Evolutionary conservation across 2,888 invertebrate genomes (phyloP), one percentile per base, ranked within the genome.

Genomic region (Orthonevra nobilis): DNA sequence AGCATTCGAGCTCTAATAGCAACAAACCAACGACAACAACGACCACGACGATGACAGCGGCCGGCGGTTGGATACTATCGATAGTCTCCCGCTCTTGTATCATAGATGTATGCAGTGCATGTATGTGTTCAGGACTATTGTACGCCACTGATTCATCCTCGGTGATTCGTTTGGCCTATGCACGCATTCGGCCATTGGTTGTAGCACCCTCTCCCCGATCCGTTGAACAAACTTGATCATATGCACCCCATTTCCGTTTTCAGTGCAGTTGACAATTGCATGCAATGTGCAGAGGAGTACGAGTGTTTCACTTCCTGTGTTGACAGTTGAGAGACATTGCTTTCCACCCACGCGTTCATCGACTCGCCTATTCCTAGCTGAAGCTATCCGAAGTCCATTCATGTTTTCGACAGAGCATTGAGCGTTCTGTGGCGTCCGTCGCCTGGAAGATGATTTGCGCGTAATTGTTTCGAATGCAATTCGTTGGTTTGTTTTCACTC

Each of bases 251-350:
- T 79, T 79, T 79, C 79, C 79, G 79, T 63, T 79, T 54, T 60
- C 56, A 68, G 48, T 79, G 72, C 79, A 79, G 56, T 23, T 68
- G 73, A 79, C 79, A 79, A 79, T 79, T 73, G 79, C 73, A 79
- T 73, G 42, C 68, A 56, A 60, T 79, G 79, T 61, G 66, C 61
- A 73, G 72, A n/a, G n/a, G n/a, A n/a, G n/a, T n/a, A n/a, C n/a
- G 79, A 79, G 72, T 79, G 73, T 68, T 79, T 61, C 73, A 79
- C 79, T 79, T 79, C 79, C 79, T 79, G 79, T 79, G 79, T 58
- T 79, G 79, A 79, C 79, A 79, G 79, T 79, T 61, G 40, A 30
- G 66, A 72, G 30, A 48, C 52, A 34, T 50, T 46, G 28, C 38
- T 61, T 30, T 28, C 34, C 75, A 34, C 56, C 50, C 63, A 56